Percentiles rank a stretch among this genome's conserved stretches.
Evolutionary conservation across 2,113 vertebrate genomes (phyloP).

Genomic region (Tichodroma muraria): DNA sequence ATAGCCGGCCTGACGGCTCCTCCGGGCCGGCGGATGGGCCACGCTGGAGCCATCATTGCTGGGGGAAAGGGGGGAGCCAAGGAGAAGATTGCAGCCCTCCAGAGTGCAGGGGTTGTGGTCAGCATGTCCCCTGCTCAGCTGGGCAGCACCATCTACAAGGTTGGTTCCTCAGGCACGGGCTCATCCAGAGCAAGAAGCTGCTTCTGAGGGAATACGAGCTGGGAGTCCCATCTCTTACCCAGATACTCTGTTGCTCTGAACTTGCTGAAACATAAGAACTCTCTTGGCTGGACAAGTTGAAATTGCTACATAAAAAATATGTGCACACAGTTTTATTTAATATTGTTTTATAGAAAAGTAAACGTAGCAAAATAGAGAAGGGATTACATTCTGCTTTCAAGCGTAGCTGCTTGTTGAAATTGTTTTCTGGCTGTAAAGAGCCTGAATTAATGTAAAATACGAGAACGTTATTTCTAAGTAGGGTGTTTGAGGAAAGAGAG

Average conservation of each 20-base stretch:
- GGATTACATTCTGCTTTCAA: not conserved
- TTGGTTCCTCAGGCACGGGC: not conserved
- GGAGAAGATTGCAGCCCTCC: slow-evolving; percentile 95
- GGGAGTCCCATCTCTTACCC: not conserved
- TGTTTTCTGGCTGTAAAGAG: not conserved
- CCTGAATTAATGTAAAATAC: not conserved
- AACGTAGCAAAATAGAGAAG: not conserved
- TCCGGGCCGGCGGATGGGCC: slow-evolving; percentile 94
- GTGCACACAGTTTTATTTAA: not conserved
- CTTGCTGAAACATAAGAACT: not conserved
- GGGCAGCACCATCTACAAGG: slow-evolving; percentile 96
- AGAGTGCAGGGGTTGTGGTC: slow-evolving; percentile 89
- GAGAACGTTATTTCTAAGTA: not conserved
- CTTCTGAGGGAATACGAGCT: not conserved
- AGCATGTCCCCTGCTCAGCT: slow-evolving; percentile 98
- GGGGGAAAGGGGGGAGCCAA: slow-evolving; percentile 97
- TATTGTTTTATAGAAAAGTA: not conserved
- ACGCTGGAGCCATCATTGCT: slow-evolving; percentile 95
- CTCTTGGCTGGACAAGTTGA: not conserved
- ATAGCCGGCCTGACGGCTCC: slow-evolving; percentile 96
- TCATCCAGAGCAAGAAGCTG: not conserved
- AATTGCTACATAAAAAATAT: not conserved
- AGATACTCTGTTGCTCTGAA: not conserved
- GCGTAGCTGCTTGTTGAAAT: not conserved
- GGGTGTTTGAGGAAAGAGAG: not conserved